phyloP scores from a whole-genome alignment of 2,888 invertebrate species.

The Achlya flavicornis region DNA sequence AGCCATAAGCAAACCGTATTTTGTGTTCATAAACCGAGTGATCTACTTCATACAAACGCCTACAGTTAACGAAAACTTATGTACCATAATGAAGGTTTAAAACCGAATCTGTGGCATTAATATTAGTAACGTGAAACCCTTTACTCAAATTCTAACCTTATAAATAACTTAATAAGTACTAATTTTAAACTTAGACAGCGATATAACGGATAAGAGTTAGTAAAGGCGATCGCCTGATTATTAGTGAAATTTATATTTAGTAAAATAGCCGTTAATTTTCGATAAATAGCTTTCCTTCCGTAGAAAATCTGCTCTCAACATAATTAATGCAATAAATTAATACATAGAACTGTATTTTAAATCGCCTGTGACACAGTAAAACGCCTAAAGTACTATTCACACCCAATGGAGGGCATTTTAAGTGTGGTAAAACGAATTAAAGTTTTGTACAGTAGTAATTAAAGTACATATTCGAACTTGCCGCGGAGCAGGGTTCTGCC shows the following conservation, averaged over 20 bases:
- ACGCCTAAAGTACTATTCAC: neutral
- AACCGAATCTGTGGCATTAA: conserved; percentile 26
- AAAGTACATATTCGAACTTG: too few species aligned
- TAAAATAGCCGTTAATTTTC: conserved; percentile 40
- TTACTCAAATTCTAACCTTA: conserved; percentile 29
- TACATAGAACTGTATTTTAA: conserved; percentile 15
- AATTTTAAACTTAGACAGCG: conserved; percentile 6
- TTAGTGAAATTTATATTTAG: conserved; percentile 38
- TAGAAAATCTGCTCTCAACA: conserved; percentile 38
- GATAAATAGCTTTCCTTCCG: conserved; percentile 38
- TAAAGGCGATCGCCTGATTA: conserved; percentile 34
- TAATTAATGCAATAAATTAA: conserved; percentile 20
- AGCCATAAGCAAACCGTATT: conserved; percentile 64
- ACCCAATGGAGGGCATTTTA: too few species aligned
- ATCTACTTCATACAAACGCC: conserved; percentile 48
- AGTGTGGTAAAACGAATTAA: too few species aligned
- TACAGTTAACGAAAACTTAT: conserved; percentile 48
- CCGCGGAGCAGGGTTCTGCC: too few species aligned
- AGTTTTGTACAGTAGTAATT: too few species aligned
- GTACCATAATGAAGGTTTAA: conserved; percentile 41
- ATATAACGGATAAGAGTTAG: neutral
- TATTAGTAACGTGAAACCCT: neutral
- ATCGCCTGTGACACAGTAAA: neutral
- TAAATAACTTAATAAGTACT: conserved; percentile 1
- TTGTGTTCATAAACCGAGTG: conserved; percentile 66